Conservation (phyloP, 1,140 invertebrate genomes). For the Acyrthosiphon pisum region DNA sequence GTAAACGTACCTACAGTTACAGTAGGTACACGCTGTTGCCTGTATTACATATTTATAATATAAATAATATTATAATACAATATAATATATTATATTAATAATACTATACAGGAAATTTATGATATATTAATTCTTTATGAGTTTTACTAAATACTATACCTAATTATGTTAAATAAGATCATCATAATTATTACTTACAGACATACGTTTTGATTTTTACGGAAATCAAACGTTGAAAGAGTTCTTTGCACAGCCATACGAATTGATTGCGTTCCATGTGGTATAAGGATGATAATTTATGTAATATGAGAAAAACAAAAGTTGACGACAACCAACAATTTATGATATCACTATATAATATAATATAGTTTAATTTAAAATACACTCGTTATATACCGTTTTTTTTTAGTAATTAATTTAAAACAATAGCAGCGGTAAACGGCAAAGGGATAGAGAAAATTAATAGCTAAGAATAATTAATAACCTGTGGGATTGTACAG, state of each 20-base stretch:
- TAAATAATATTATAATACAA: background rate
- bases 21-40: too few species aligned
- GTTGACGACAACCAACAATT: background rate
- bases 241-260: background rate
- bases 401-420: background rate
- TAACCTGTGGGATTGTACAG: background rate
- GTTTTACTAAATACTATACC: too few species aligned
- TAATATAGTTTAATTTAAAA: background rate
- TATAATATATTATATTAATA: background rate
- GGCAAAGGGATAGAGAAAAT: background rate
- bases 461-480: background rate
- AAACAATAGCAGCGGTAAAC: background rate
- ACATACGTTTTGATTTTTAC: constrained; percentile 45
- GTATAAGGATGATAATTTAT: background rate
- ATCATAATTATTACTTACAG: background rate
- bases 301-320: background rate
- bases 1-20: too few species aligned
- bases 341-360: background rate
- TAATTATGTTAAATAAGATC: background rate
- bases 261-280: background rate
- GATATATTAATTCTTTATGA: background rate
- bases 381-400: background rate
- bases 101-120: background rate
- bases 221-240: background rate
- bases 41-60: too few species aligned